phyloP scores from a whole-genome alignment of 2,113 vertebrate species.

The Ceyx cyanopectus region DNA sequence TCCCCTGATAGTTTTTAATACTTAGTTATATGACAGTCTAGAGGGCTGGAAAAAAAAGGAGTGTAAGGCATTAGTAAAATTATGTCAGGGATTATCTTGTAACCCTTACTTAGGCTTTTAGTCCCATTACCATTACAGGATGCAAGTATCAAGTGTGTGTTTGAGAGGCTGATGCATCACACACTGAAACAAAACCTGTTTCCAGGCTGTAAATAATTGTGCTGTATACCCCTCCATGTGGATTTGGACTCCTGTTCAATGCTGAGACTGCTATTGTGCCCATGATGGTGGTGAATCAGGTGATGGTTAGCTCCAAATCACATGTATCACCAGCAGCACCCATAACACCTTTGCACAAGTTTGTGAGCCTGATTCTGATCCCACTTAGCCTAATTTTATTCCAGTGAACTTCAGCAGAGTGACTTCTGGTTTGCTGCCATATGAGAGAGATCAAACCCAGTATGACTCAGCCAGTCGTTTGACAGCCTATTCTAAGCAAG shows the following conservation, averaged over 20 bases:
- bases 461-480: constrained; percentile 41
- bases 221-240: background rate
- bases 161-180: background rate
- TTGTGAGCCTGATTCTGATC: background rate
- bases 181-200: background rate
- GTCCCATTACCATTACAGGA: background rate
- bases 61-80: background rate
- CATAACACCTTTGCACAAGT: background rate
- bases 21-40: background rate
- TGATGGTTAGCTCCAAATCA: background rate
- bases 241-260: background rate
- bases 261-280: background rate
- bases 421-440: constrained; percentile 41
- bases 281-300: background rate
- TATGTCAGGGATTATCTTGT: background rate
- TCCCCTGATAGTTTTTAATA: background rate
- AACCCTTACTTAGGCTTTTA: constrained; percentile 16
- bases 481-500: constrained; percentile 57
- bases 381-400: background rate
- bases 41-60: background rate
- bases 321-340: background rate
- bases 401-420: background rate
- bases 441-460: constrained; percentile 14
- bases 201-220: background rate
- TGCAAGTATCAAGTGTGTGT: background rate